These are phyloP conservation scores for Syngnathus scovelli DNA, from an alignment of 2,113 vertebrate genomes.

Conservation along the genomic window DNA sequence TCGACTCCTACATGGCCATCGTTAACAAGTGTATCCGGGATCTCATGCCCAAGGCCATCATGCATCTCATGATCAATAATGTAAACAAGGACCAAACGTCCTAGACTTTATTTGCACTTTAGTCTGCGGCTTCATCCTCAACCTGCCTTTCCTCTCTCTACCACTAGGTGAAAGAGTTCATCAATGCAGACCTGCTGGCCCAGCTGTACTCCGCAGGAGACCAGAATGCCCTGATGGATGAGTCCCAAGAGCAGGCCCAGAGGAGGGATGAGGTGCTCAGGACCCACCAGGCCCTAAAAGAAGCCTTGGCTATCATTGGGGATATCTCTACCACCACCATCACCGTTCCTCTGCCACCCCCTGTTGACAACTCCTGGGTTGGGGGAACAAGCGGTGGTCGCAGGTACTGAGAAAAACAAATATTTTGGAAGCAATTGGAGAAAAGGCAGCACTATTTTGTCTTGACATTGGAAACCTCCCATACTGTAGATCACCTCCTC, in stretches of 20 bases:
- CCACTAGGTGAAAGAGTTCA: conserved; percentile 91
- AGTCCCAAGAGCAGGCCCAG: conserved; percentile 88
- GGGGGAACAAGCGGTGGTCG: conserved; percentile 55
- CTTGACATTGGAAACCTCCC: background rate
- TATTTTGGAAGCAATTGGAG: background rate
- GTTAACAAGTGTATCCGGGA: conserved; percentile 96
- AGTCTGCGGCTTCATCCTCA: background rate
- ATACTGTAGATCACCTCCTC: conserved; percentile 78
- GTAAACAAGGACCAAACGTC: conserved; percentile 62
- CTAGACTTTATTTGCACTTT: background rate
- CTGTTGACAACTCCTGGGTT: conserved; percentile 84
- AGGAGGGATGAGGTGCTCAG: conserved; percentile 84
- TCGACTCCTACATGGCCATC: conserved; percentile 97
- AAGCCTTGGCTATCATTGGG: conserved; percentile 84
- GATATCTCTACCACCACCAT: conserved; percentile 88
- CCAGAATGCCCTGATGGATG: conserved; percentile 91
- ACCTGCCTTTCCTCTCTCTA: conserved; percentile 4
- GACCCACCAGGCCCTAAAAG: conserved; percentile 85
- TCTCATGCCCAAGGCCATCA: conserved; percentile 94
- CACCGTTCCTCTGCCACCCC: conserved; percentile 82
- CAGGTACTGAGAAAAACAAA: conserved; percentile 26
- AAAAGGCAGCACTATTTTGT: background rate
- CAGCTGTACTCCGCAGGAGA: conserved; percentile 91
- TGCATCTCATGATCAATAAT: conserved; percentile 97
- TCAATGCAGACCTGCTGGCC: conserved; percentile 90